These are phyloP conservation scores for Drosophila simulans DNA, from an alignment of 1,140 invertebrate genomes.

Conservation along the genomic window DNA sequence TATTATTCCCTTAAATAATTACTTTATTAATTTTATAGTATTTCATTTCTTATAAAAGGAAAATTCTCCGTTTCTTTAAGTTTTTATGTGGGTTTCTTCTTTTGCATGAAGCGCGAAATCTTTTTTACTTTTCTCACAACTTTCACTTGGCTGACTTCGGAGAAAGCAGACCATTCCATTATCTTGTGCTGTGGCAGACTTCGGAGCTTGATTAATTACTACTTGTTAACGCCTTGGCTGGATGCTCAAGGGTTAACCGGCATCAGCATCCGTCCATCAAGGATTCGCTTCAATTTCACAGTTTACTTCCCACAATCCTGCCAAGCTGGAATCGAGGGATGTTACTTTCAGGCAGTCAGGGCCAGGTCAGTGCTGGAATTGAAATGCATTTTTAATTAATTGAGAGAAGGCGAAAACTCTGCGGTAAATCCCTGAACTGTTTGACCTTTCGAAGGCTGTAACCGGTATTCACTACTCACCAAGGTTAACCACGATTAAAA, in stretches of 20 bases:
- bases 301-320: slow-evolving; percentile 37
- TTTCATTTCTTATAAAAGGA: no score
- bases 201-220: slow-evolving; percentile 37
- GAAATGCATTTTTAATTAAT: slow-evolving; percentile 50
- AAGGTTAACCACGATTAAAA: slow-evolving; percentile 29
- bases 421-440: slow-evolving; percentile 27
- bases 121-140: not conserved
- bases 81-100: not conserved
- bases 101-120: not conserved
- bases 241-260: slow-evolving; percentile 38
- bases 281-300: slow-evolving; percentile 43
- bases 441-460: slow-evolving; percentile 27
- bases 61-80: not conserved
- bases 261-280: slow-evolving; percentile 27
- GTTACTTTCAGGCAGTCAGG: slow-evolving; percentile 23
- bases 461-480: slow-evolving; percentile 4
- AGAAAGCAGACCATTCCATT: slow-evolving; percentile 28
- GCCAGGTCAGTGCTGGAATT: slow-evolving; percentile 16
- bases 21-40: no score
- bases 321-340: not conserved
- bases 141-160: slow-evolving; percentile 19
- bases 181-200: slow-evolving; percentile 11
- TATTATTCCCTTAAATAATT: no score
- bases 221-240: slow-evolving; percentile 38
- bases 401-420: slow-evolving; percentile 29